phyloP scores from a whole-genome alignment of 2,888 invertebrate genomes.

The Drosophila borealis region DNA sequence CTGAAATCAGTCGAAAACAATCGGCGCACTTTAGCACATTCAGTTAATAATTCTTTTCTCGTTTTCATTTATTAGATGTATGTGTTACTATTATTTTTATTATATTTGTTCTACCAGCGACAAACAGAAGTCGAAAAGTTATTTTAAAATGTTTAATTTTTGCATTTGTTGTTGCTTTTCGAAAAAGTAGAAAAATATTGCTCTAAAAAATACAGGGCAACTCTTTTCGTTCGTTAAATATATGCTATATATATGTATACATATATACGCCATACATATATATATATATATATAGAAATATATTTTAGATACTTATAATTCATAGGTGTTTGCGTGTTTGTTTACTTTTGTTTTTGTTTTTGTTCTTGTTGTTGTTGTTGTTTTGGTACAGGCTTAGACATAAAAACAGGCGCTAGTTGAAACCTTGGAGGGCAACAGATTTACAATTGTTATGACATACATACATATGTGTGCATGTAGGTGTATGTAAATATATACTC shows the following conservation, averaged over 20 bases:
- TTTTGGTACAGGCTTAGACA: constrained; percentile 68
- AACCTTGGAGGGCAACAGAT: constrained; percentile 78
- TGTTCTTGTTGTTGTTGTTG: constrained; percentile 20
- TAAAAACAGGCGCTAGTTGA: constrained; percentile 76
- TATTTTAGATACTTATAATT: constrained; percentile 32
- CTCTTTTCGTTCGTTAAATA: constrained; percentile 35
- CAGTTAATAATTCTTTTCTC: constrained; percentile 4
- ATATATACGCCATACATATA: constrained; percentile 3
- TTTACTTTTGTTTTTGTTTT: constrained; percentile 22
- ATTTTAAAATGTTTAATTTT: constrained; percentile 9
- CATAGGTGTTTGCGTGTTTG: constrained; percentile 39
- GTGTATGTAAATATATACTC: constrained; percentile 12
- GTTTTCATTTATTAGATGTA: background rate
- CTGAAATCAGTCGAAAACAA: constrained; percentile 54
- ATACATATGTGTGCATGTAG: constrained; percentile 11
- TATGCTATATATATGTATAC: constrained; percentile 17
- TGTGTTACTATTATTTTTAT: background rate
- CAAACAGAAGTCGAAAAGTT: constrained; percentile 36
- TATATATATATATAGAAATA: constrained; percentile 30
- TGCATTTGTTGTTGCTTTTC: constrained; percentile 42
- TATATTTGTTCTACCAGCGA: constrained; percentile 28
- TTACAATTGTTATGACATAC: constrained; percentile 44
- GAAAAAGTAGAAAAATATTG: constrained; percentile 76
- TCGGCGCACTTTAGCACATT: constrained; percentile 18
- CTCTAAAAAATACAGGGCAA: constrained; percentile 76